These are phyloP conservation scores for Mycteria americana DNA, from an alignment of 2,797 vertebrate species.

Conservation along the genomic window DNA sequence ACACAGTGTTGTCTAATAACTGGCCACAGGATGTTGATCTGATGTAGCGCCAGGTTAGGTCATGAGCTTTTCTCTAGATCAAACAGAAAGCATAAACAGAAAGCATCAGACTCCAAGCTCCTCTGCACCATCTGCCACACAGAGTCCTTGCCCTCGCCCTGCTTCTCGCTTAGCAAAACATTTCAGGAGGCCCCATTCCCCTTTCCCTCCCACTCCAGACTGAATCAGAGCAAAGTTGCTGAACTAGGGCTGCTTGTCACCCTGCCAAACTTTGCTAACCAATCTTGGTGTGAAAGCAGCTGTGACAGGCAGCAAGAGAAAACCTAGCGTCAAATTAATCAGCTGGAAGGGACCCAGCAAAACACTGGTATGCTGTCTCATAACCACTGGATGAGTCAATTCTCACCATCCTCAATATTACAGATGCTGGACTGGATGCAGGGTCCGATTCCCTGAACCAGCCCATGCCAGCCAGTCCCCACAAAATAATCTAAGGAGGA, in stretches of 20 bases:
- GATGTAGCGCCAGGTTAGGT: not conserved
- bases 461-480: not conserved
- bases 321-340: not conserved
- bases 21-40: not conserved
- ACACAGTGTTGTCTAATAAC: not conserved
- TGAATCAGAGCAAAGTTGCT: conserved; percentile 18
- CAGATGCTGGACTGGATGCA: not conserved
- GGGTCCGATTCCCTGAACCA: not conserved
- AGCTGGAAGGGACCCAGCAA: conserved; percentile 15
- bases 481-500: not conserved
- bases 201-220: not conserved
- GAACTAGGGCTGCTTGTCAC: not conserved
- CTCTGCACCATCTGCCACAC: not conserved
- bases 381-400: not conserved
- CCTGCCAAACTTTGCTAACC: not conserved
- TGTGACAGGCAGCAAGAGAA: not conserved
- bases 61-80: not conserved
- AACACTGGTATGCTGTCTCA: not conserved
- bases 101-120: not conserved
- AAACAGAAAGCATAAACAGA: not conserved
- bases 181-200: not conserved
- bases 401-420: not conserved
- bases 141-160: not conserved
- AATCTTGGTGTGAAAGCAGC: not conserved
- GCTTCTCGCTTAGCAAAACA: not conserved